Evolutionary conservation across 2,113 vertebrate genomes (phyloP).

Genomic region (Corythaixoides concolor): DNA sequence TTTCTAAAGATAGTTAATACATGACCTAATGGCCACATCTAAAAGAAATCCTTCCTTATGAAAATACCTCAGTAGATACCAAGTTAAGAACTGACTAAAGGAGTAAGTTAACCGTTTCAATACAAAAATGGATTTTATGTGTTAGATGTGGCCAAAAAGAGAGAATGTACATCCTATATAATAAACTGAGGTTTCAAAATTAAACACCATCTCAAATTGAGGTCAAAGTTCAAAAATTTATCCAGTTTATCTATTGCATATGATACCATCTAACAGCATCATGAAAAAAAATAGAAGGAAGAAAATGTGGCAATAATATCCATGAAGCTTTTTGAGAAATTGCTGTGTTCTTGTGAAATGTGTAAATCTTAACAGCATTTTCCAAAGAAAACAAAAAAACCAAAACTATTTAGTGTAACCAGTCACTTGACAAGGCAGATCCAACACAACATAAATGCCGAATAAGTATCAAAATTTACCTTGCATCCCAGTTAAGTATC

Average conservation of each 20-base stretch:
- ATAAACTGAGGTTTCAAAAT: not conserved
- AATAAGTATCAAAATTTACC: not conserved
- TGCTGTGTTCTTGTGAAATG: not conserved
- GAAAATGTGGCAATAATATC: not conserved
- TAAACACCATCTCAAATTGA: not conserved
- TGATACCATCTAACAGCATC: not conserved
- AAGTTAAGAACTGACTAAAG: not conserved
- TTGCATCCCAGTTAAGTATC: not conserved
- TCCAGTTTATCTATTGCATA: not conserved
- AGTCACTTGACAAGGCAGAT: not conserved
- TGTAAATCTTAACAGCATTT: not conserved
- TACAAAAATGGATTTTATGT: not conserved
- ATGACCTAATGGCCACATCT: not conserved
- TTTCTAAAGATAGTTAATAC: not conserved
- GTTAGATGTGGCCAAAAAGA: not conserved
- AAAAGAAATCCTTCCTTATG: not conserved
- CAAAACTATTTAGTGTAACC: not conserved
- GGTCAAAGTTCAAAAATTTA: not conserved
- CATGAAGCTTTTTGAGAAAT: not conserved
- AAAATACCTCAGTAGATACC: not conserved
- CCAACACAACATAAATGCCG: not conserved
- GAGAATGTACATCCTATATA: not conserved
- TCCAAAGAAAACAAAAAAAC: not conserved
- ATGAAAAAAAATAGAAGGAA: not conserved
- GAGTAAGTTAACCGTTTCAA: not conserved